Conservation (phyloP, 1,140 invertebrate species). For the Cryptotermes secundus region DNA sequence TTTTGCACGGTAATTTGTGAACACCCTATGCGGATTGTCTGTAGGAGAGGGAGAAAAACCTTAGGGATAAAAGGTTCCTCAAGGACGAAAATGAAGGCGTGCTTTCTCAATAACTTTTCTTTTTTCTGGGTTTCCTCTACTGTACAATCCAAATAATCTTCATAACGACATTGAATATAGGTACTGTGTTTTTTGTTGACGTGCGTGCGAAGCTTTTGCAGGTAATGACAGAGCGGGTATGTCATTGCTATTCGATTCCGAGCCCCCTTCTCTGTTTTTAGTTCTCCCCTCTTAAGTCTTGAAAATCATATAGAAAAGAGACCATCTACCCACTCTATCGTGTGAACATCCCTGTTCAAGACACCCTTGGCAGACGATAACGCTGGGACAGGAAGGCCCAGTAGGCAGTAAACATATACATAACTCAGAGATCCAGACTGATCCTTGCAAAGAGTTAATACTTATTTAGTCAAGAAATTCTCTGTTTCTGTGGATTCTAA, state of each 20-base stretch:
- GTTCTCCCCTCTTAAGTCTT: background rate
- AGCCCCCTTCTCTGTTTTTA: background rate
- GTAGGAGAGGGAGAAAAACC: background rate
- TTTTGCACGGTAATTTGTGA: background rate
- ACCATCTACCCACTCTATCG: background rate
- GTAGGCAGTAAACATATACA: background rate
- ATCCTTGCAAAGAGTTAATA: too few relatives aligned
- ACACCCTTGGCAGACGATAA: background rate
- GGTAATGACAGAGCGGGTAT: background rate
- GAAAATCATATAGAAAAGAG: background rate
- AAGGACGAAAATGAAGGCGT: constrained; percentile 5
- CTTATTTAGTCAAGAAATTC: too few relatives aligned
- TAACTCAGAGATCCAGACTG: too few relatives aligned
- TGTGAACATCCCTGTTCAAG: background rate
- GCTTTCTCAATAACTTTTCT: background rate
- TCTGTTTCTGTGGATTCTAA: too few relatives aligned
- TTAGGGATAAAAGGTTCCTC: constrained; percentile 16
- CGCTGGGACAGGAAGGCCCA: background rate
- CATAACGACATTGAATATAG: background rate
- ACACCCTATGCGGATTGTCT: background rate
- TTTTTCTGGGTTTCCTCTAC: background rate
- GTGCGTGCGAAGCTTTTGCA: background rate
- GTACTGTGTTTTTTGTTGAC: background rate
- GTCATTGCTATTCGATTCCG: background rate
- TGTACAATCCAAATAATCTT: constrained; percentile 13